A percentile compares a stretch with the other conserved stretches of the same genome.
phyloP scores from a whole-genome alignment of 2,888 invertebrate genomes.

The Seira sanloemensis region DNA sequence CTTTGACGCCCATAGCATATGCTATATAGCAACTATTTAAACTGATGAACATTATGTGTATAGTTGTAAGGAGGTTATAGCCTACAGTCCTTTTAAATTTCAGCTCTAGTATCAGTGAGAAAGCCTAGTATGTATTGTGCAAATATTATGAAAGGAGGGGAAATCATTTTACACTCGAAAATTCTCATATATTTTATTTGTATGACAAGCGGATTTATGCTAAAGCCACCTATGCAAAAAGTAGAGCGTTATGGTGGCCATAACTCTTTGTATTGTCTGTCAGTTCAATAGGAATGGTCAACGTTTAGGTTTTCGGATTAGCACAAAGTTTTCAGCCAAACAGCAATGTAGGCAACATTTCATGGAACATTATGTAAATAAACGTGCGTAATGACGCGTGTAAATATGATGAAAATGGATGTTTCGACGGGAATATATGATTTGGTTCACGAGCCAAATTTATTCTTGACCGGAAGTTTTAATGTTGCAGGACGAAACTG shows the following conservation, averaged over 20 bases:
- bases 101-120: too few relatives aligned
- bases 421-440: background rate
- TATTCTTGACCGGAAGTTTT: background rate
- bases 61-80: background rate
- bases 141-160: conserved; percentile 1
- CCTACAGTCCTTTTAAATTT: background rate
- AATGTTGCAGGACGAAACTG: background rate
- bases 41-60: background rate
- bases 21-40: background rate
- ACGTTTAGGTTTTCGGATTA: too few relatives aligned
- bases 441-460: background rate
- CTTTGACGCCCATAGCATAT: too few relatives aligned
- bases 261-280: too few relatives aligned
- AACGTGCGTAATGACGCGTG: conserved; percentile 4
- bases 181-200: conserved; percentile 47
- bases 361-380: too few relatives aligned
- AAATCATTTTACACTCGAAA: conserved; percentile 40
- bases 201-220: conserved; percentile 47
- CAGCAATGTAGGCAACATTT: too few relatives aligned
- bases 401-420: background rate
- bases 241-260: background rate
- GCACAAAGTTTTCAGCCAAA: too few relatives aligned
- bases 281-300: too few relatives aligned
- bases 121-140: too few relatives aligned
- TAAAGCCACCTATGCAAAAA: background rate